Evolutionary conservation across 2,888 invertebrate species (phyloP).

Genomic region (Sphaerophoria taeniata): DNA sequence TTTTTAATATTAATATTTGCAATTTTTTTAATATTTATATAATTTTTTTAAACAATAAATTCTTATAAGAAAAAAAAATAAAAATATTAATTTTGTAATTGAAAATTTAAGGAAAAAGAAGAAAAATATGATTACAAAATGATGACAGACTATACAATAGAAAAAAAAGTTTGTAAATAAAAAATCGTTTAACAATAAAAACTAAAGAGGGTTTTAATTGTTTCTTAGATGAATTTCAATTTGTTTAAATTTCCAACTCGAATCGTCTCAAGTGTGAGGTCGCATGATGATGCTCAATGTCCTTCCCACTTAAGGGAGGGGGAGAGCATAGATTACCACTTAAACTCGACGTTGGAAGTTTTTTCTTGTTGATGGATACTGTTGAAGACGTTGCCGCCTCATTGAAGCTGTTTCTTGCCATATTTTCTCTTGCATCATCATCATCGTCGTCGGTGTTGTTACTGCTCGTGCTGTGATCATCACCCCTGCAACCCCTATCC

Average conservation of each 20-base stretch:
- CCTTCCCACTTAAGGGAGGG: slow-evolving; percentile 87
- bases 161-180: slow-evolving; percentile 32
- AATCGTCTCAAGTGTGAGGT: slow-evolving; percentile 85
- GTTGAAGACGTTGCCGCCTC: slow-evolving; percentile 13
- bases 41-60: slow-evolving; percentile 28
- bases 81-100: slow-evolving; percentile 41
- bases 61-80: slow-evolving; percentile 22
- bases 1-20: slow-evolving; percentile 45
- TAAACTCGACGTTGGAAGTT: slow-evolving; percentile 63
- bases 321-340: slow-evolving; percentile 80
- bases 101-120: slow-evolving; percentile 31
- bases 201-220: slow-evolving; percentile 19
- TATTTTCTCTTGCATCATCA: slow-evolving; percentile 70
- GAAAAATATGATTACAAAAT: slow-evolving; percentile 61
- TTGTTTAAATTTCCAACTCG: slow-evolving; percentile 83
- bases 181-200: background rate
- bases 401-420: slow-evolving; percentile 53
- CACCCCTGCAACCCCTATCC: slow-evolving; percentile 60
- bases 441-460: slow-evolving; percentile 72
- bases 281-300: slow-evolving; percentile 84
- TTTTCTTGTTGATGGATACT: slow-evolving; percentile 34
- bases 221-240: background rate
- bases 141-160: slow-evolving; percentile 50
- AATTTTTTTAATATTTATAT: slow-evolving; percentile 30
- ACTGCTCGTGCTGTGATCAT: slow-evolving; percentile 71